Evolutionary conservation across 2,888 invertebrate species (phyloP), one percentile per base, ranked within the genome.

Genomic region (Sphecodes monilicornis): DNA sequence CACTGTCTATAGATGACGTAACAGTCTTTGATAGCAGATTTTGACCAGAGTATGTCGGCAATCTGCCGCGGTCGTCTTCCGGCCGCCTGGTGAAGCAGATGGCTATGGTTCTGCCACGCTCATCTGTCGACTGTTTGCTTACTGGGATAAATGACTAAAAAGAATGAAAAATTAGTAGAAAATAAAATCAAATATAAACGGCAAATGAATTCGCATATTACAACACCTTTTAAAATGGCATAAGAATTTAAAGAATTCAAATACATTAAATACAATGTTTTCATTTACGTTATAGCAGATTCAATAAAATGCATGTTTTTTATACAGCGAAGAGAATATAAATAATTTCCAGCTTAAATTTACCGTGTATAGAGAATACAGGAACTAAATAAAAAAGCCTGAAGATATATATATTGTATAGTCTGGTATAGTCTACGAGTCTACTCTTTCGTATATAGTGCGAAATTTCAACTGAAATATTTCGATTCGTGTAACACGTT

Each of bases 401-500:
- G 29, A 13, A 32, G 5, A 18, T 60, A 29, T 64, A 16, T 32
- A 16, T 1, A 64, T 18, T 18, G 64, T 66, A n/a, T n/a, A n/a
- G n/a, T n/a, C n/a, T n/a, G n/a, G n/a, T n/a, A n/a, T n/a, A n/a
- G n/a, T n/a, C n/a, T n/a, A n/a, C n/a, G n/a, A n/a, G n/a, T n/a
- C n/a, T n/a, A n/a, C n/a, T n/a, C n/a, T n/a, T n/a, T n/a, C n/a
- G n/a, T n/a, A n/a, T n/a, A n/a, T n/a, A n/a, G n/a, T n/a, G n/a
- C 57, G 57, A 60, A 26, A 71, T 71, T 71, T 50, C 22, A 72
- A 54, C n/a, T 54, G 3, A 57, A 73, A 75, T 29, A 32, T n/a
- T 66, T 8, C 36, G 13, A 39, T n/a, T 36, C 16, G 3, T 46
- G 22, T 16, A 46, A 46, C 64, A 66, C 22, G 46, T 46, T 66